These are phyloP conservation scores for Jaculus jaculus DNA, from an alignment of 2,113 vertebrate species.

Conservation along the genomic window DNA sequence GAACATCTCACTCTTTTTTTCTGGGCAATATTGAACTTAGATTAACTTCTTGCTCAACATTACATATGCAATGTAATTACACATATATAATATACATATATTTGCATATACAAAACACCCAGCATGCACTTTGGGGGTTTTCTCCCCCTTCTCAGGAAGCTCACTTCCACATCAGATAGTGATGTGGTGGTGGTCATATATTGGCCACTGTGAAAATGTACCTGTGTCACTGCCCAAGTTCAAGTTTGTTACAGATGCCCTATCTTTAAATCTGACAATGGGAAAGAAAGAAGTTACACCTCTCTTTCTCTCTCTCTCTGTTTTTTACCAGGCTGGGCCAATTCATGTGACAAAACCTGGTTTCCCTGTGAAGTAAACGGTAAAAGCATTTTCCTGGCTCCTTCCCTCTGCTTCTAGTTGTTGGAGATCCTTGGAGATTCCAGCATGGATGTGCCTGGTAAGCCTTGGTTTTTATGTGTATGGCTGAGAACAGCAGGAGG, in stretches of 20 bases:
- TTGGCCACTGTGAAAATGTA: too few species aligned
- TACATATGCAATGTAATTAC: too few species aligned
- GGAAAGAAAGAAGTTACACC: background rate
- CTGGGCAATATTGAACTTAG: background rate
- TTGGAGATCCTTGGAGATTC: too few species aligned
- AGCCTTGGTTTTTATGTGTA: background rate
- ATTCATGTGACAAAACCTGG: background rate
- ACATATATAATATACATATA: too few species aligned
- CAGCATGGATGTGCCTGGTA: background rate
- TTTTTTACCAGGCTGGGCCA: background rate
- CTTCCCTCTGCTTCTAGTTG: background rate
- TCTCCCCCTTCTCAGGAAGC: background rate
- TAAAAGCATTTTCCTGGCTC: background rate
- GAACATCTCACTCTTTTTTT: background rate
- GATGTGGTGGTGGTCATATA: too few species aligned
- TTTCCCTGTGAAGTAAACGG: background rate
- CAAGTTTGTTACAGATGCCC: too few species aligned
- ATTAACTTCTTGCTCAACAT: too few species aligned
- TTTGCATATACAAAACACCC: background rate
- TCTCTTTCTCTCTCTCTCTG: too few species aligned
- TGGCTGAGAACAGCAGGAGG: background rate
- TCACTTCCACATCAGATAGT: fast-evolving
- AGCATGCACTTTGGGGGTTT: background rate
- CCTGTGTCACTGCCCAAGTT: fast-evolving
- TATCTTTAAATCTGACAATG: background rate